A percentile compares a stretch with the other conserved stretches of the same genome.
phyloP scores from a whole-genome alignment of 2,113 vertebrate species.

The Vulpes ferrilata region DNA sequence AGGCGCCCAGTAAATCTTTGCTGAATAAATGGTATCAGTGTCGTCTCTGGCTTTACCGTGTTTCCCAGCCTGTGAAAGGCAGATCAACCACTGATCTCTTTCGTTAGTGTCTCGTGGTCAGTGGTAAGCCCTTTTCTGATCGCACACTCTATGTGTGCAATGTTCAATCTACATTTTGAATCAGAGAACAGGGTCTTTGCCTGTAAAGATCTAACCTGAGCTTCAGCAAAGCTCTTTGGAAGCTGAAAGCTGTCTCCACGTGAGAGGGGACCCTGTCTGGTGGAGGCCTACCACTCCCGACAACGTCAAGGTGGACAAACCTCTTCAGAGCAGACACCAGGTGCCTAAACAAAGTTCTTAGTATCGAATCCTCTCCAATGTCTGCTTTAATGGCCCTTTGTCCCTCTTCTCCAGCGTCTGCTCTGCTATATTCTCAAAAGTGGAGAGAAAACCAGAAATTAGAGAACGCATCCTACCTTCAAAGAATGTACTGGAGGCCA shows the following conservation, averaged over 20 bases:
- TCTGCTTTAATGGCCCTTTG: neutral
- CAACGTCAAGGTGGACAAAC: neutral
- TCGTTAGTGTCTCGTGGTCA: neutral
- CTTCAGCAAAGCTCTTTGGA: neutral
- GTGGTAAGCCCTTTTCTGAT: neutral
- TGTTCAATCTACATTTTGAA: slow-evolving; percentile 7
- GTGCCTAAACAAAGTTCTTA: neutral
- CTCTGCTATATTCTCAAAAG: neutral
- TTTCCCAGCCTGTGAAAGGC: neutral
- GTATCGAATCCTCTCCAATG: neutral
- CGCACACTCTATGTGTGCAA: neutral
- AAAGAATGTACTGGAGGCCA: neutral
- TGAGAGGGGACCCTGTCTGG: neutral
- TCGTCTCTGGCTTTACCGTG: neutral
- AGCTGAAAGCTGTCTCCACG: neutral
- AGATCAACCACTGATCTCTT: neutral
- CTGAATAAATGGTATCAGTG: neutral
- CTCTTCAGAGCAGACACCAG: neutral
- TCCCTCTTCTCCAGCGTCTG: neutral
- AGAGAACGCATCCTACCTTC: neutral
- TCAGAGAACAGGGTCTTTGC: neutral
- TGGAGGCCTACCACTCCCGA: neutral
- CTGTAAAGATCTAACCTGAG: neutral
- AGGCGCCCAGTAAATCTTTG: neutral
- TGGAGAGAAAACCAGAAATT: neutral